phyloP scores from a whole-genome alignment of 30 jellyfish, hydroid and myxozoan genomes.

The Chironex yamaguchii region DNA sequence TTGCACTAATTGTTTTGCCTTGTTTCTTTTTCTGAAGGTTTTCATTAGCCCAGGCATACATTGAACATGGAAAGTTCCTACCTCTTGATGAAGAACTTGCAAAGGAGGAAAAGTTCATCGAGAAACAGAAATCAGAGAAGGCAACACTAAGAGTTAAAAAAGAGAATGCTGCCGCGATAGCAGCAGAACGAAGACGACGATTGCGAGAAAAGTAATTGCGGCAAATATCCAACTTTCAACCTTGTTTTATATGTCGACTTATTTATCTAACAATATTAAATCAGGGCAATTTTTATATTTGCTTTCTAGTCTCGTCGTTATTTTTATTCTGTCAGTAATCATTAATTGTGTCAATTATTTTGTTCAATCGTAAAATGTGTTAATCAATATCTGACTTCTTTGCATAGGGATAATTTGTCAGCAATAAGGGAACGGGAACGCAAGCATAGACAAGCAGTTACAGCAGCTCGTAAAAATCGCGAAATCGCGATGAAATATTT shows the following conservation, averaged over 20 bases:
- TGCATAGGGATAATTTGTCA: constrained; percentile 78
- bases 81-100: constrained; percentile 86
- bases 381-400: too few relatives aligned
- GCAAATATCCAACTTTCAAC: neutral
- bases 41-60: constrained; percentile 91
- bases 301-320: too few relatives aligned
- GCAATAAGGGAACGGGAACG: constrained; percentile 89
- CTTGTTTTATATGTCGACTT: too few relatives aligned
- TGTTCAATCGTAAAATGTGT: too few relatives aligned
- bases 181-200: constrained; percentile 75
- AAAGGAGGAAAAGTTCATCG: constrained; percentile 61
- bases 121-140: constrained; percentile 79
- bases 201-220: constrained; percentile 77
- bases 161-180: constrained; percentile 75
- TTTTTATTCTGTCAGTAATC: too few relatives aligned
- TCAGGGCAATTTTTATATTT: too few relatives aligned
- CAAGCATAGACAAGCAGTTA: constrained; percentile 85
- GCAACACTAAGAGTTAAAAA: constrained; percentile 84
- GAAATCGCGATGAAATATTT: constrained; percentile 89
- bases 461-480: constrained; percentile 88
- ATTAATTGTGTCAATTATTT: too few relatives aligned
- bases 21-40: too few relatives aligned
- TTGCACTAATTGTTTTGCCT: too few relatives aligned
- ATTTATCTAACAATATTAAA: too few relatives aligned
- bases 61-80: constrained; percentile 94